phyloP scores from a whole-genome alignment of 2,797 vertebrate species.

The Cephalopachus bancanus region DNA sequence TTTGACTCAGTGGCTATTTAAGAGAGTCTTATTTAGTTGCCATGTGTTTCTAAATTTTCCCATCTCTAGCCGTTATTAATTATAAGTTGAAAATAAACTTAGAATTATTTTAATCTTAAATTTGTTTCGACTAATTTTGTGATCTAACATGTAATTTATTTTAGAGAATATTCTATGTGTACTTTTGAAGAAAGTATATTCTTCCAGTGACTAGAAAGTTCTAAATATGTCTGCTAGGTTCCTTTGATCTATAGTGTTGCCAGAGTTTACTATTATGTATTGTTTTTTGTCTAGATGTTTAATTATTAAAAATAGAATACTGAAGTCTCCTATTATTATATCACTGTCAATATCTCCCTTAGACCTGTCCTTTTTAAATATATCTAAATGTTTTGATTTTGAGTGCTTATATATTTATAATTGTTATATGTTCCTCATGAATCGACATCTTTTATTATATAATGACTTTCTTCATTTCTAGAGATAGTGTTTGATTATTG shows the following conservation, averaged over 20 bases:
- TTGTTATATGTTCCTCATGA: background rate
- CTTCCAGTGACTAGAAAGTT: background rate
- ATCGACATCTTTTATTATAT: background rate
- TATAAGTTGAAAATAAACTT: background rate
- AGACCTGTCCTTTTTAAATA: too few species aligned
- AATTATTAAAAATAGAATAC: too few species aligned
- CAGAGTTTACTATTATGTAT: background rate
- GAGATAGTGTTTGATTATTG: background rate
- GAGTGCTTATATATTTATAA: background rate
- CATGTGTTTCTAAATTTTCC: background rate
- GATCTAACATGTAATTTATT: background rate
- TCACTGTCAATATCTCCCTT: too few species aligned
- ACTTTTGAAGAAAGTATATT: background rate
- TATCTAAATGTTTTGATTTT: background rate
- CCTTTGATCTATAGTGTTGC: background rate
- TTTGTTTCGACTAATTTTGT: background rate
- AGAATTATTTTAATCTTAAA: background rate
- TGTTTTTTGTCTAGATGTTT: background rate
- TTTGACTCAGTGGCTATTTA: background rate
- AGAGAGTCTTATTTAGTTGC: background rate
- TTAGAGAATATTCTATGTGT: background rate
- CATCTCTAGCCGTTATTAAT: background rate
- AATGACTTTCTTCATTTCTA: background rate
- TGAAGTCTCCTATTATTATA: too few species aligned
- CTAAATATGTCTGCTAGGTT: background rate